phyloP scores from a whole-genome alignment of 1,140 invertebrate genomes.

The Brachionus plicatilis region DNA sequence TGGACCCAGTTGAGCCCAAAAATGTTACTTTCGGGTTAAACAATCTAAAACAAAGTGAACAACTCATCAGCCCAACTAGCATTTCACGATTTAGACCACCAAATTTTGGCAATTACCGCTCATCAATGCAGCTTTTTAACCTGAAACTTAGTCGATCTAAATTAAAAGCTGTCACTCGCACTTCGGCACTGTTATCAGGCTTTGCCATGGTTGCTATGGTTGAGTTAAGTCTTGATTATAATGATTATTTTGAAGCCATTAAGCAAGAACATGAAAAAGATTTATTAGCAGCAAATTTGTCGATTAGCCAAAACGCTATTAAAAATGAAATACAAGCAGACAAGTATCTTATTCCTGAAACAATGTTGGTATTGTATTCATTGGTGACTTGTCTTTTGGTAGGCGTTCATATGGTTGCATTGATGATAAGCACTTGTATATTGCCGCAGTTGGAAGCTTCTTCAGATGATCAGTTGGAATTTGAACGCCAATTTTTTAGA shows the following conservation, averaged over 20 bases:
- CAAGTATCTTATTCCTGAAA: constrained; percentile 4
- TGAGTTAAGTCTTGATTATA: constrained; percentile 15
- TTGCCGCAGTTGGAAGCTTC: constrained; percentile 43
- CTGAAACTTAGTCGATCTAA: constrained; percentile 42
- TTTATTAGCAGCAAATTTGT: background rate
- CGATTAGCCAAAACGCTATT: background rate
- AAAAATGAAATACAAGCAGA: background rate
- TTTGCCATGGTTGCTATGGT: constrained; percentile 44
- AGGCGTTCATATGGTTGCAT: constrained; percentile 42
- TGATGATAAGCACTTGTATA: constrained; percentile 43
- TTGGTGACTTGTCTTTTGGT: constrained; percentile 42
- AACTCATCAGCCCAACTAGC: background rate
- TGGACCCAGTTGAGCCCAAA: background rate
- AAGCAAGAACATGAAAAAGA: constrained; percentile 14
- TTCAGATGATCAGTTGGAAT: background rate
- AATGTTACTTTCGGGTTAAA: background rate
- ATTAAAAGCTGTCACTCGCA: constrained; percentile 42
- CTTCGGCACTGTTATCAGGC: constrained; percentile 42
- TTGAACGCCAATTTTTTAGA: constrained; percentile 1
- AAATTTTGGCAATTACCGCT: background rate
- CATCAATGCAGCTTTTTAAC: constrained; percentile 21
- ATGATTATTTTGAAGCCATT: constrained; percentile 26
- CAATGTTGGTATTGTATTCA: constrained; percentile 30
- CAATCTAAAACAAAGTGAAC: background rate
- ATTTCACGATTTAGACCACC: background rate